Conservation (phyloP, 2,113 vertebrate genomes). For the Odocoileus virginianus region DNA sequence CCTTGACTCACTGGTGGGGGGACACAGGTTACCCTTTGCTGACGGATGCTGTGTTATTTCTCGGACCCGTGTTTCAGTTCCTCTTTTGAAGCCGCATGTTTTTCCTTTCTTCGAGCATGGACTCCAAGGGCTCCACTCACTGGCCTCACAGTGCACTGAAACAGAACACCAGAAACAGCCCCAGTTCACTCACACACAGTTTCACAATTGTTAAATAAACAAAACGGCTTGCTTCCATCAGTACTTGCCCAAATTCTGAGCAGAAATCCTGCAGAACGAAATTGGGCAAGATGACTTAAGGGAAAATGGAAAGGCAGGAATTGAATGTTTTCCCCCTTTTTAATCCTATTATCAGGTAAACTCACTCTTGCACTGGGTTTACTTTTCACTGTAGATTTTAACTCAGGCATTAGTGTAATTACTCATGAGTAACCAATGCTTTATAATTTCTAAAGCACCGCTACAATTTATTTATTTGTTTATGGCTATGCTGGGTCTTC, state of each 20-base stretch:
- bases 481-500: neutral
- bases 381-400: neutral
- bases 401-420: neutral
- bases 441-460: neutral
- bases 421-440: neutral
- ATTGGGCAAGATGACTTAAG: neutral
- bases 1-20: conserved; percentile 88
- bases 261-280: neutral
- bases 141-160: conserved; percentile 94
- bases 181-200: conserved; percentile 10
- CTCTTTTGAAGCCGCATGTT: conserved; percentile 93
- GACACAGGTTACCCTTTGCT: conserved; percentile 88
- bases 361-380: neutral
- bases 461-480: neutral
- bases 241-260: neutral
- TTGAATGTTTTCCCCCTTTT: neutral
- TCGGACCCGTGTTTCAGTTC: conserved; percentile 91
- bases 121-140: conserved; percentile 94
- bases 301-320: neutral
- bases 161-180: conserved; percentile 65
- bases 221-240: neutral
- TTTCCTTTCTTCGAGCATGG: conserved; percentile 90
- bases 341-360: neutral
- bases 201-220: neutral
- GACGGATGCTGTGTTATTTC: conserved; percentile 89